Evolutionary conservation across 2,113 vertebrate species (phyloP).

Genomic region (Salvator merianae): DNA sequence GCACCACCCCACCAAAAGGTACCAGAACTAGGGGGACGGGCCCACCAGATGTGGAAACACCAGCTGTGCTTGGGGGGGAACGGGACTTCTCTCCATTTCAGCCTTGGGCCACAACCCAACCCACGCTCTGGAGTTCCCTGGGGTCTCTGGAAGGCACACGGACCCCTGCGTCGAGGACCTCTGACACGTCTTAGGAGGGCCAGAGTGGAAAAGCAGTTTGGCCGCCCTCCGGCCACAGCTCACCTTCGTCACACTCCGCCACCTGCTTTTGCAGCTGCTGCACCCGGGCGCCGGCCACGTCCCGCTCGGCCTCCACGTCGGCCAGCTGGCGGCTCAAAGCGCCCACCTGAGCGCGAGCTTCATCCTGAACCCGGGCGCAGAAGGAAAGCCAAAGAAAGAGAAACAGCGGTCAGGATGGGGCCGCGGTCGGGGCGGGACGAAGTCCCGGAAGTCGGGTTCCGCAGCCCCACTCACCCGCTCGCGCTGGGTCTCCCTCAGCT

Average conservation of each 20-base stretch:
- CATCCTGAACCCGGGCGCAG: conserved; percentile 74
- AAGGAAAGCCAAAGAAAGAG: rapidly evolving
- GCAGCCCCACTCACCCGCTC: conserved; percentile 78
- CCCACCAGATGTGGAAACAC: too few species aligned
- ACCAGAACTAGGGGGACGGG: too few species aligned
- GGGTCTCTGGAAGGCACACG: too few species aligned
- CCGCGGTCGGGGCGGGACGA: neutral
- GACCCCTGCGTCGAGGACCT: too few species aligned
- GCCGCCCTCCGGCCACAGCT: neutral
- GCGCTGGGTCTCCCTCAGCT: conserved; percentile 83
- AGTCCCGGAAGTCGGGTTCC: neutral
- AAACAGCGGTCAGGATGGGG: rapidly evolving
- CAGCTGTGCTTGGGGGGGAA: too few species aligned
- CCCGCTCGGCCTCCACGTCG: conserved; percentile 79
- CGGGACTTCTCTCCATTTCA: too few species aligned
- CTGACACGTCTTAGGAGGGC: too few species aligned
- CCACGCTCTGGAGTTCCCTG: too few species aligned
- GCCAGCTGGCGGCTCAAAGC: conserved; percentile 71
- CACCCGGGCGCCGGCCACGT: conserved; percentile 65
- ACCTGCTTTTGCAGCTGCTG: conserved; percentile 83
- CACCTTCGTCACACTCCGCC: conserved; percentile 85
- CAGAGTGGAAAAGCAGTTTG: too few species aligned
- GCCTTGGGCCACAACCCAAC: too few species aligned
- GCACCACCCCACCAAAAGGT: too few species aligned
- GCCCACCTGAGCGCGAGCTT: conserved; percentile 77